phyloP scores from a whole-genome alignment of 2,888 invertebrate genomes.

The Netelia melanura region DNA sequence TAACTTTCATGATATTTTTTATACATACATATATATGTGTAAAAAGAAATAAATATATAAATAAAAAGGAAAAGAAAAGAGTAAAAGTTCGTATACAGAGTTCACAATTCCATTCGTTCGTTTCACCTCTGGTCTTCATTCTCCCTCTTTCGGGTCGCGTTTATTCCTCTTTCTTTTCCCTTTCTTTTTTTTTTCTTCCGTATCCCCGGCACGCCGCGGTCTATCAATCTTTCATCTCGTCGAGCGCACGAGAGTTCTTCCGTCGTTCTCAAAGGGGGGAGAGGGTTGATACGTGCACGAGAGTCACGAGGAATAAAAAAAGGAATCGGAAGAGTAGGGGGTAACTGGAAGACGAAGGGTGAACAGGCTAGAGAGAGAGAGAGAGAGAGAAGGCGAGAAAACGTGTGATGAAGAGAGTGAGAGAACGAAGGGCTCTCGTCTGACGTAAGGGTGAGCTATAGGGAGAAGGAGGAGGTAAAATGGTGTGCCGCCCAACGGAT shows the following conservation, averaged over 20 bases:
- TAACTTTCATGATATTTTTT: slow-evolving; percentile 17
- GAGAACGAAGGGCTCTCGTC: slow-evolving; percentile 59
- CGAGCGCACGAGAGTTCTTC: slow-evolving; percentile 60
- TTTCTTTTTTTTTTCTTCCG: slow-evolving; percentile 27
- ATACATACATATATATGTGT: background rate
- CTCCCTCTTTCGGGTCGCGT: background rate
- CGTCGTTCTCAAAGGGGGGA: slow-evolving; percentile 10
- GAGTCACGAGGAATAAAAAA: slow-evolving; percentile 21
- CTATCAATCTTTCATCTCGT: slow-evolving; percentile 75
- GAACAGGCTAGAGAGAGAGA: background rate
- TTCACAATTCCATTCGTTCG: background rate
- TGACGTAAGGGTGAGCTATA: slow-evolving; percentile 16
- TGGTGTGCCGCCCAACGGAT: slow-evolving; percentile 23
- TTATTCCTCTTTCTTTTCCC: slow-evolving; percentile 3
- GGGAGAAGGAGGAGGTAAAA: slow-evolving; percentile 35
- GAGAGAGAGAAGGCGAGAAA: slow-evolving; percentile 4
- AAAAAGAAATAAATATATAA: background rate
- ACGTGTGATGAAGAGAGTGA: slow-evolving; percentile 64
- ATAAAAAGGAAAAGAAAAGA: background rate
- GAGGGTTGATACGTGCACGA: slow-evolving; percentile 51
- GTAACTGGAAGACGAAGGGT: background rate
- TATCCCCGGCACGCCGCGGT: slow-evolving; percentile 57
- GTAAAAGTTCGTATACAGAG: background rate
- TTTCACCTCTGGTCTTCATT: slow-evolving; percentile 8
- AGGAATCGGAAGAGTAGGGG: slow-evolving; percentile 1